These are phyloP conservation scores for Pelodytes ibericus DNA, from an alignment of 2,797 vertebrate species.

Conservation along the genomic window DNA sequence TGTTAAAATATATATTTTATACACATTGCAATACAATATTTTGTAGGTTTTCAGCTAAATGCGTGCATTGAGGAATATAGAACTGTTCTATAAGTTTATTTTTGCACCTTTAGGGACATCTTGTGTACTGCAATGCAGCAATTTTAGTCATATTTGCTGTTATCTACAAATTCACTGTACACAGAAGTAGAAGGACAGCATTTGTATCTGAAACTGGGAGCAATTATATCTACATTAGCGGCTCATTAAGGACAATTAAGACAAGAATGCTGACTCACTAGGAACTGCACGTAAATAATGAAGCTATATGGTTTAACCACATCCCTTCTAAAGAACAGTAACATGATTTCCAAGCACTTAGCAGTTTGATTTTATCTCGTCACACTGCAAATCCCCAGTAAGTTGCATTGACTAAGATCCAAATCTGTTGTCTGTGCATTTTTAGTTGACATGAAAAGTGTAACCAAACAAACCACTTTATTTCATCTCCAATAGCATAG, in stretches of 20 bases:
- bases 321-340: slow-evolving; percentile 28
- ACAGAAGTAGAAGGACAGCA: slow-evolving; percentile 25
- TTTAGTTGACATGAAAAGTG: background rate
- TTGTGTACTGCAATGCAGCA: slow-evolving; percentile 42
- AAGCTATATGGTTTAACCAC: slow-evolving; percentile 38
- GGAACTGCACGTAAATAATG: slow-evolving; percentile 44
- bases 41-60: background rate
- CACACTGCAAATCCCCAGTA: background rate
- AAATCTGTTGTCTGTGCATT: slow-evolving; percentile 5
- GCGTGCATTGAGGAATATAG: background rate
- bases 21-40: too few species aligned
- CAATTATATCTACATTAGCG: slow-evolving; percentile 51
- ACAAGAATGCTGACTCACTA: slow-evolving; percentile 48
- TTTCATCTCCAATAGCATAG: background rate
- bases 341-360: slow-evolving; percentile 13
- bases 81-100: background rate
- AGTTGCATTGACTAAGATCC: background rate
- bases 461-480: background rate
- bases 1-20: too few species aligned
- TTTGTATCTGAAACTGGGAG: slow-evolving; percentile 47
- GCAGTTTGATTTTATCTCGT: slow-evolving; percentile 16
- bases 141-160: slow-evolving; percentile 31
- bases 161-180: slow-evolving; percentile 32
- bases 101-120: slow-evolving; percentile 34
- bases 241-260: slow-evolving; percentile 55